Evolutionary conservation across 2,797 vertebrate genomes (phyloP).

Genomic region (Perodicticus potto): DNA sequence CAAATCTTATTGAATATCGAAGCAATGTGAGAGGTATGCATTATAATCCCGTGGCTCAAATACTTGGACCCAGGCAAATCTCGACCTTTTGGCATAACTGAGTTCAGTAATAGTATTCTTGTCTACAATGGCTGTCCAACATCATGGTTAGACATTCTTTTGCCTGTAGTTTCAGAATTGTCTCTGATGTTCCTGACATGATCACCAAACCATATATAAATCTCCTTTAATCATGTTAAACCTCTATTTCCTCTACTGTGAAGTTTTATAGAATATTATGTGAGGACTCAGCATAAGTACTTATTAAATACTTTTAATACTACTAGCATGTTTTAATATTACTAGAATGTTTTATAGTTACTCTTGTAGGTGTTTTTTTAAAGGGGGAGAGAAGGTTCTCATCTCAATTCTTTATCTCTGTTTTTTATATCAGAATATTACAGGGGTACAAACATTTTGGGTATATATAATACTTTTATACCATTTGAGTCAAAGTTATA

Average conservation of each 20-base stretch:
- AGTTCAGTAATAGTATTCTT: background rate
- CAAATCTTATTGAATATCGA: background rate
- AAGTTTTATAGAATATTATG: background rate
- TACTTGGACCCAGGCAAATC: background rate
- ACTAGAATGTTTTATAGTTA: background rate
- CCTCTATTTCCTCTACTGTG: background rate
- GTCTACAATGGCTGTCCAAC: background rate
- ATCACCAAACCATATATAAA: background rate
- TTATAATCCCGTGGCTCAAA: background rate
- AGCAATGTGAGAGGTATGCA: background rate
- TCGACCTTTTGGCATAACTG: background rate
- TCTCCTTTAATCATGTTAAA: background rate
- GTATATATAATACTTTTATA: too few relatives aligned
- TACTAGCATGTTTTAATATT: background rate
- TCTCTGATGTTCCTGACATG: conserved; percentile 12
- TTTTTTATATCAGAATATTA: too few relatives aligned
- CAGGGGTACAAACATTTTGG: too few relatives aligned
- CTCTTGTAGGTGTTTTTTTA: background rate
- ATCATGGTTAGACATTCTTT: conserved; percentile 15
- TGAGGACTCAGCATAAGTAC: background rate
- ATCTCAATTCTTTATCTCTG: background rate
- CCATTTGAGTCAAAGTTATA: too few relatives aligned
- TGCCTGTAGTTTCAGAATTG: background rate
- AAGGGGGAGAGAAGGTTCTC: background rate
- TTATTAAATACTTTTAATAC: conserved; percentile 40